Conservation (phyloP, 2,113 vertebrate genomes). For the Archilochus colubris region DNA sequence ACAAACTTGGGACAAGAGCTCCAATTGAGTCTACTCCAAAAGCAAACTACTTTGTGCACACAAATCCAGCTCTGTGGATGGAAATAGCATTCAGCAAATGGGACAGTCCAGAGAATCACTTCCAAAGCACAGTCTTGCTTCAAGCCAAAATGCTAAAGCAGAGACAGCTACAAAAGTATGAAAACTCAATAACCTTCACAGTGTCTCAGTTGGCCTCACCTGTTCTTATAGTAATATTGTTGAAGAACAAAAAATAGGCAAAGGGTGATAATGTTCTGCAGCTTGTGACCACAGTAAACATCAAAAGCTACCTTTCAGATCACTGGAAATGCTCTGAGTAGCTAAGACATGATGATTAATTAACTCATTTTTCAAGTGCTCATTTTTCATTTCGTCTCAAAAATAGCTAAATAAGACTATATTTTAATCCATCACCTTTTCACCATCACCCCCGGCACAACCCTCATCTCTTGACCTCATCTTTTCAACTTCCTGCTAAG, state of each 20-base stretch:
- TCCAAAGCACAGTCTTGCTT: neutral
- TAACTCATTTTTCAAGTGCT: constrained; percentile 57
- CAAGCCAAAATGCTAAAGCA: neutral
- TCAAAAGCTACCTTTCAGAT: neutral
- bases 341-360: constrained; percentile 27
- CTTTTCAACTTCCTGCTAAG: constrained; percentile 62
- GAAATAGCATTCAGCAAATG: neutral
- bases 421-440: constrained; percentile 43
- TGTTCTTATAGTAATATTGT: neutral
- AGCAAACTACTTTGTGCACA: neutral
- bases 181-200: neutral
- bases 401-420: constrained; percentile 29
- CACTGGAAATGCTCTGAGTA: constrained; percentile 34
- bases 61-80: neutral
- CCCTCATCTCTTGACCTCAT: constrained; percentile 41
- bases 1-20: neutral
- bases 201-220: neutral
- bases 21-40: neutral
- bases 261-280: neutral
- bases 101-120: neutral
- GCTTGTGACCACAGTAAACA: neutral
- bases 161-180: neutral
- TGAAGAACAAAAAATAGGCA: neutral
- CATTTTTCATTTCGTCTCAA: constrained; percentile 29
- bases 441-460: neutral